These are phyloP conservation scores for Sipha flava DNA, from an alignment of 1,140 invertebrate species.

Conservation along the genomic window DNA sequence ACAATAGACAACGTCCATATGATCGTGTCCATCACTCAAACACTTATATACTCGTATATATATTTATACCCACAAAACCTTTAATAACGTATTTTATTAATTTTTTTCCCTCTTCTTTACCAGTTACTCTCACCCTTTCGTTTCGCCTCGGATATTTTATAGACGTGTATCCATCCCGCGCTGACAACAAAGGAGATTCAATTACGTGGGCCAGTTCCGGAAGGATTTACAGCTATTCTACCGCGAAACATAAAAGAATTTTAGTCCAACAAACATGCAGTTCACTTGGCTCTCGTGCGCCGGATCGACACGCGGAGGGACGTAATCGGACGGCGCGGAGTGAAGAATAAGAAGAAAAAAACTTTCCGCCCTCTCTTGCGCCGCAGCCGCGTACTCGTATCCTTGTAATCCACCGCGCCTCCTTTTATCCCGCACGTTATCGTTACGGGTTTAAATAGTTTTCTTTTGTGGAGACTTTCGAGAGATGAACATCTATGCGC, in stretches of 20 bases:
- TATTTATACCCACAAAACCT: neutral
- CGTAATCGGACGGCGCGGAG: neutral
- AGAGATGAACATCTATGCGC: neutral
- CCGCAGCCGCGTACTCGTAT: neutral
- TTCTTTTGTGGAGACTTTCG: neutral
- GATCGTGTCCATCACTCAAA: no score
- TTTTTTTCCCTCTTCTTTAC: neutral
- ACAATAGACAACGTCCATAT: neutral
- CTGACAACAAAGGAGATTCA: constrained; percentile 23
- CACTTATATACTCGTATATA: neutral
- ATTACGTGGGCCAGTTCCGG: neutral
- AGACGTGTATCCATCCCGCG: constrained; percentile 8
- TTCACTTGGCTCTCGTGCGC: neutral
- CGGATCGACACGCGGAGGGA: neutral
- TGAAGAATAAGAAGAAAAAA: neutral
- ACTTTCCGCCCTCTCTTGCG: neutral
- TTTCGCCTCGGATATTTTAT: neutral
- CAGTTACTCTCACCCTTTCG: neutral
- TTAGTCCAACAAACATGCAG: constrained; percentile 1
- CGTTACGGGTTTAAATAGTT: neutral
- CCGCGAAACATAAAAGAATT: constrained; percentile 15
- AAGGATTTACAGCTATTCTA: constrained; percentile 12
- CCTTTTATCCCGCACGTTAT: neutral
- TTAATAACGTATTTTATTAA: constrained; percentile 17
- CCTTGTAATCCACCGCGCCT: neutral